phyloP scores from a whole-genome alignment of 2,888 invertebrate genomes.

The Acleris literana region DNA sequence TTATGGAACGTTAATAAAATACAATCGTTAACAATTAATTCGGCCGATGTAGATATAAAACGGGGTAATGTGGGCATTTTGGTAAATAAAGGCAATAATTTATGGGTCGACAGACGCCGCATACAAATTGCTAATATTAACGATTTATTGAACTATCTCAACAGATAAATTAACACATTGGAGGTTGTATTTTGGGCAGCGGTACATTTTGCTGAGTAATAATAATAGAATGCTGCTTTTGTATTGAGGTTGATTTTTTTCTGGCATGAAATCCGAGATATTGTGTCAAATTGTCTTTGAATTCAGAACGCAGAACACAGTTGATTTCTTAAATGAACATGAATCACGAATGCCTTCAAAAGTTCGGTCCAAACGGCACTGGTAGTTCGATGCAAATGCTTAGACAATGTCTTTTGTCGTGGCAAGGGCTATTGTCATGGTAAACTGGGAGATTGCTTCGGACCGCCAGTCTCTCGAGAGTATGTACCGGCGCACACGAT shows the following conservation, averaged over 20 bases:
- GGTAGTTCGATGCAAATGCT: constrained; percentile 36
- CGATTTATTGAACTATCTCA: constrained; percentile 37
- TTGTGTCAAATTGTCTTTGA: no score
- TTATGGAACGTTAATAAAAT: constrained; percentile 13
- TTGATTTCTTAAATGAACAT: no score
- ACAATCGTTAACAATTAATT: constrained; percentile 23
- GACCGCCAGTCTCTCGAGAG: constrained; percentile 43
- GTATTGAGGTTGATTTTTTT: not conserved
- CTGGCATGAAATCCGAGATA: no score
- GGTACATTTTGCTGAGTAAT: not conserved
- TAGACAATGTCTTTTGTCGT: constrained; percentile 51
- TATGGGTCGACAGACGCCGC: constrained; percentile 25
- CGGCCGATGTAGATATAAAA: constrained; percentile 18
- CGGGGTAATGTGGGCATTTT: constrained; percentile 21
- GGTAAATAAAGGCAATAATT: constrained; percentile 35
- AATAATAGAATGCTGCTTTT: not conserved
- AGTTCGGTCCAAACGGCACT: constrained; percentile 5
- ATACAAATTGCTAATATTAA: constrained; percentile 38
- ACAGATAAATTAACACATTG: constrained; percentile 36
- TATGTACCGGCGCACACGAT: constrained; percentile 4
- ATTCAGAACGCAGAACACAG: no score
- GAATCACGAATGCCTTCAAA: not conserved
- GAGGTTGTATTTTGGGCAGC: constrained; percentile 12
- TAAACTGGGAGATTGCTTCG: constrained; percentile 49
- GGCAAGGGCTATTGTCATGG: constrained; percentile 50